Base-by-base conservation (phyloP, 2,888 invertebrate species). In the Cepaea hortensis region DNA sequence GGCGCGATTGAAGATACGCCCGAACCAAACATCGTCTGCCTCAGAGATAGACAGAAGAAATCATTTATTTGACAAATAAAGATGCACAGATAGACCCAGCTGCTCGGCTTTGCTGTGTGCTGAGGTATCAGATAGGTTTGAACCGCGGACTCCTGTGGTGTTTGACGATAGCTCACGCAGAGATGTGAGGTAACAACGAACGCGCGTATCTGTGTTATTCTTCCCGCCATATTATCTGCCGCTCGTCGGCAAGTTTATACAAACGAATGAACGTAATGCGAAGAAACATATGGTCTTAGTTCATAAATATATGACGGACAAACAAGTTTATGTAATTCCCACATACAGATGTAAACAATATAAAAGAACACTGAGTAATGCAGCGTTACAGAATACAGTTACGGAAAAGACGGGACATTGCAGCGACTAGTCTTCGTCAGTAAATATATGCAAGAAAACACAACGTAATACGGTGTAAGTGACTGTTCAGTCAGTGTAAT, bases 161-260 rank as follows among this genome's bases (percentile, higher is more conserved):
- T 76, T 76, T 23, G 76, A 76, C 76, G 50, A 76, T 15, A 76
- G 76, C 20, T 76, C 76, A 76, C 11, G 50, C 76, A 48, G 76
- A 11, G 76, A 3, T 18, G 6, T 4, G 50, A 9, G 76, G 50
- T 76, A 76, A 50, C 76, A 50, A 76, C 76, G 50, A 76, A 50
- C 50, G 48, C 3, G 18, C 13, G 20, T 50, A 76, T 76, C 76
- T 76, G 76, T 76, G 48, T 72, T 76, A 20, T n/a, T 76, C 76
- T 76, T 76, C 23, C 48, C 48, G 18, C n/a, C 68, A 15, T 0
- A n/a, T n/a, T 68, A 68, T 68, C 20, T 68, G n/a, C 68, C 20
- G 5, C 68, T 68, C 15, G 20, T 18, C 20, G 13, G 55, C 6
- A 55, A 55, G 55, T 11, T 55, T 55, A 55, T 11, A 55, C 55